Conservation (phyloP, 2,888 invertebrate genomes). For the Microctonus brassicae region DNA sequence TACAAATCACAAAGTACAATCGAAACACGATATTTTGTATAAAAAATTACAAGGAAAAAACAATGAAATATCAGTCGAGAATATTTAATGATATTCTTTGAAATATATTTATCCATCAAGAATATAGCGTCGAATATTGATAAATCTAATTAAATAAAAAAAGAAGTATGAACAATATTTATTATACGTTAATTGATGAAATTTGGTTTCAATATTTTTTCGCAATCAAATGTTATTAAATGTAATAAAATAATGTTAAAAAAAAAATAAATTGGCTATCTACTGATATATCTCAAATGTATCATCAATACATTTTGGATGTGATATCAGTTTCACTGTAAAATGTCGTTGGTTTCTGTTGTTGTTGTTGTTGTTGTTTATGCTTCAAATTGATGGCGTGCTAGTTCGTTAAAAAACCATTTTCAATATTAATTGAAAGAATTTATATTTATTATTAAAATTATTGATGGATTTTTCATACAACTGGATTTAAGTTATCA, state of each 20-base stretch:
- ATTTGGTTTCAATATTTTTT: not conserved
- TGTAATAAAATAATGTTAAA: not conserved
- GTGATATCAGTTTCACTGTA: too few relatives aligned
- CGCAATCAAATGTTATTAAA: not conserved
- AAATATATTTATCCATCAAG: conserved; percentile 21
- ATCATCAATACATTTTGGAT: not conserved
- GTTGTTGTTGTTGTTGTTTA: too few relatives aligned
- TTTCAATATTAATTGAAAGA: too few relatives aligned
- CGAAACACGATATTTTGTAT: conserved; percentile 19
- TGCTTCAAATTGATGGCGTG: too few relatives aligned
- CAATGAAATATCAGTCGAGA: conserved; percentile 17
- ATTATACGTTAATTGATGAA: conserved; percentile 20
- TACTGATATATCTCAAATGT: not conserved
- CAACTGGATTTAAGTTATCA: too few relatives aligned
- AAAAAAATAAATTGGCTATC: not conserved
- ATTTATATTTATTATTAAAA: too few relatives aligned
- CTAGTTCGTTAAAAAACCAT: too few relatives aligned
- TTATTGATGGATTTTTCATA: too few relatives aligned
- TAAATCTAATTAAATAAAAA: conserved; percentile 31
- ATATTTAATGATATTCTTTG: conserved; percentile 20
- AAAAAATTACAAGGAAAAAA: conserved; percentile 14
- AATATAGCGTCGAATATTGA: conserved; percentile 50
- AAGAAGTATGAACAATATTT: not conserved
- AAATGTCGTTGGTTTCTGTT: too few relatives aligned
- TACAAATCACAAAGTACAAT: conserved; percentile 34